phyloP scores from a whole-genome alignment of 2,888 invertebrate species.

The Trissonchulus sp. region DNA sequence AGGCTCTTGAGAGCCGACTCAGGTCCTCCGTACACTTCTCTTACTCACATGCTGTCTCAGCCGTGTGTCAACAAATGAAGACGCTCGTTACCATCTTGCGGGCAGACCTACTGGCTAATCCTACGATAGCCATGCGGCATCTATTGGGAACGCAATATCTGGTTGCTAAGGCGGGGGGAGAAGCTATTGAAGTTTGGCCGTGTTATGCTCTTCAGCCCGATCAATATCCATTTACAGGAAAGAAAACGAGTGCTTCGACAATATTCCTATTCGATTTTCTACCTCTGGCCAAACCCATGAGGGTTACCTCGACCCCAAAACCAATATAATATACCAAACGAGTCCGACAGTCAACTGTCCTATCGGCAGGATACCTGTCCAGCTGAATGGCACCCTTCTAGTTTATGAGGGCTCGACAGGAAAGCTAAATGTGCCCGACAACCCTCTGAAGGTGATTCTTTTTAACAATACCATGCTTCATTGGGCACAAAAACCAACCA shows the following conservation, averaged over 20 bases:
- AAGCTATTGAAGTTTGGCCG: constrained; percentile 1
- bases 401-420: too few species aligned
- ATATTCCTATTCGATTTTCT: background rate
- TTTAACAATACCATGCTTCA: too few species aligned
- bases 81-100: background rate
- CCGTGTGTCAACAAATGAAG: background rate
- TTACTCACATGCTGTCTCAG: background rate
- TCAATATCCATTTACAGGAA: background rate
- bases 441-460: too few species aligned
- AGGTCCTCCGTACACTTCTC: background rate
- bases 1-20: background rate
- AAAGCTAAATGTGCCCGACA: too few species aligned
- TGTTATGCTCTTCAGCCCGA: background rate
- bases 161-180: background rate
- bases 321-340: too few species aligned
- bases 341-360: too few species aligned
- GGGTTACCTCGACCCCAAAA: background rate
- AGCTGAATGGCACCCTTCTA: too few species aligned
- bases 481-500: too few species aligned
- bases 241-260: background rate
- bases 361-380: too few species aligned
- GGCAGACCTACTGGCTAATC: background rate
- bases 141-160: constrained; percentile 4
- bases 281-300: background rate
- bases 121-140: background rate